These are phyloP conservation scores for Harpalus rufipes DNA, from an alignment of 2,888 invertebrate genomes.

Conservation along the genomic window DNA sequence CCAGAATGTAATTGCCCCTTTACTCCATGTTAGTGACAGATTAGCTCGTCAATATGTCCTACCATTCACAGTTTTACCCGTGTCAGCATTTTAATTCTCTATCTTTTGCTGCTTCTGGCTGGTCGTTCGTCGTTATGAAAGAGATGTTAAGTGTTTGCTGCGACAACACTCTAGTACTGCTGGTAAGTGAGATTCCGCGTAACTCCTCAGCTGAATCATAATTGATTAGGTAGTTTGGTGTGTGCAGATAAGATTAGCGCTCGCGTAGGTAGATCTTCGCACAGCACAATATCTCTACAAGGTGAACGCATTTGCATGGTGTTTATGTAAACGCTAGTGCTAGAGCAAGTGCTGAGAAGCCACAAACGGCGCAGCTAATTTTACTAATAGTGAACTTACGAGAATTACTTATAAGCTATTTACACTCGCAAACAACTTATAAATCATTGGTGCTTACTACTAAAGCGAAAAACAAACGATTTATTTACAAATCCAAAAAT, in stretches of 20 bases:
- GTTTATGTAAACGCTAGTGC: slow-evolving; percentile 45
- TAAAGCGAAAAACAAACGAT: neutral
- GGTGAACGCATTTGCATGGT: slow-evolving; percentile 37
- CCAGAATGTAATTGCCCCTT: slow-evolving; percentile 54
- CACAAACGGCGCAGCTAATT: slow-evolving; percentile 34
- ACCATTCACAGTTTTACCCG: neutral
- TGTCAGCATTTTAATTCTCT: neutral
- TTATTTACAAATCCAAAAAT: neutral
- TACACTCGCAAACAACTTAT: slow-evolving; percentile 4
- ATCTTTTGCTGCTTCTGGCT: neutral
- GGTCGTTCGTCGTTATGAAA: slow-evolving; percentile 8
- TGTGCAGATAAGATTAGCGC: slow-evolving; percentile 55
- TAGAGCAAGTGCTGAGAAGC: slow-evolving; percentile 37
- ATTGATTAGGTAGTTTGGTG: slow-evolving; percentile 54
- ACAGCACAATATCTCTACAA: slow-evolving; percentile 42
- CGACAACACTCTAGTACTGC: neutral
- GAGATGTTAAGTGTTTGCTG: slow-evolving; percentile 40
- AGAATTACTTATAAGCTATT: slow-evolving; percentile 26
- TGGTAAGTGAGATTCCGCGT: slow-evolving; percentile 34
- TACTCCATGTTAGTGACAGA: slow-evolving; percentile 58
- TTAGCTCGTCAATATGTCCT: slow-evolving; percentile 62
- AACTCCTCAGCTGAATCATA: slow-evolving; percentile 46
- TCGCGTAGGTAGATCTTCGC: slow-evolving; percentile 40
- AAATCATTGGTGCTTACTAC: neutral
- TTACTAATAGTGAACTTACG: slow-evolving; percentile 42